phyloP scores from a whole-genome alignment of 2,113 vertebrate species.

The Typhlomys cinereus region DNA sequence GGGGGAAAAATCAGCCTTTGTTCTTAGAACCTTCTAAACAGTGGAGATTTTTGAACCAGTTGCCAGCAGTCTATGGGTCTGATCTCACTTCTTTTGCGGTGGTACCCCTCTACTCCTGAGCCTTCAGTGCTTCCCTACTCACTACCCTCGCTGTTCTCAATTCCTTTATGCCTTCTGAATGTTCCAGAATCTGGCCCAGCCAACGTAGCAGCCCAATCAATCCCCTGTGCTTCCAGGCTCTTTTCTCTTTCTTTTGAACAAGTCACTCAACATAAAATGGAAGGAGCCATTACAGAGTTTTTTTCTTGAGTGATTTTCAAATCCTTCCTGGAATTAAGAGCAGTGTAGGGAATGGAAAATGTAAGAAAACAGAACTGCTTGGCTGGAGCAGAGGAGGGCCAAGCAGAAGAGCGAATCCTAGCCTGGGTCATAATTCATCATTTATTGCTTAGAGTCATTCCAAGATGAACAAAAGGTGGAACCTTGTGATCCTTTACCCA shows the following conservation, averaged over 20 bases:
- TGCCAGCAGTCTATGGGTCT: not conserved
- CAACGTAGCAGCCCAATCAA: too few relatives aligned
- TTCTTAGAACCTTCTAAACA: slow-evolving; percentile 71
- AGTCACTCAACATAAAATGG: not conserved
- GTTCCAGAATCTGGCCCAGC: not conserved
- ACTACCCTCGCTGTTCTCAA: not conserved
- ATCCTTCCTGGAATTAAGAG: slow-evolving; percentile 30
- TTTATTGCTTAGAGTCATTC: not conserved
- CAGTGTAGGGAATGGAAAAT: not conserved
- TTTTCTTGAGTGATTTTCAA: not conserved
- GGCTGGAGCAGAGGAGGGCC: not conserved
- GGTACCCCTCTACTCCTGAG: not conserved
- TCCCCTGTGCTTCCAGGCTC: too few relatives aligned
- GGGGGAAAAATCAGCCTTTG: slow-evolving; percentile 74
- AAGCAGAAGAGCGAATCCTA: not conserved
- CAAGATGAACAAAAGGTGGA: not conserved
- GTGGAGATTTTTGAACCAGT: slow-evolving; percentile 69
- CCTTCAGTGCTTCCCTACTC: not conserved
- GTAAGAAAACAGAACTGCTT: not conserved
- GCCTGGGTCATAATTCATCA: not conserved
- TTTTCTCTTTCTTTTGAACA: not conserved
- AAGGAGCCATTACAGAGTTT: not conserved
- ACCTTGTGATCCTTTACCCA: not conserved
- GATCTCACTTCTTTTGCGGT: not conserved
- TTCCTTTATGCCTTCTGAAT: not conserved